phyloP scores from a whole-genome alignment of 2,888 invertebrate genomes.

The Azorinus chamasolen region DNA sequence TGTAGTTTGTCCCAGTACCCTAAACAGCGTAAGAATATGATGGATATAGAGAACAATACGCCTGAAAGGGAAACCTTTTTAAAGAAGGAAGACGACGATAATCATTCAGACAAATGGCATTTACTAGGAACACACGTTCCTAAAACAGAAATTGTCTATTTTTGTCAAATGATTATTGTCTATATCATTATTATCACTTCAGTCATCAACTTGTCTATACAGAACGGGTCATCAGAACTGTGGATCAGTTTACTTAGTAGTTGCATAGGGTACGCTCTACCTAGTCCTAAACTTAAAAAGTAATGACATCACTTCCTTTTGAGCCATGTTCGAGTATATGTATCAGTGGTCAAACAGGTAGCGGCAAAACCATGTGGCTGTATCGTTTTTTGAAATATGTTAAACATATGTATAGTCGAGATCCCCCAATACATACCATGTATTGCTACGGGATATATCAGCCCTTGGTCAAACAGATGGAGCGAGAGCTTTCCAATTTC shows the following conservation, averaged over 20 bases:
- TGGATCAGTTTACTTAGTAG: slow-evolving; percentile 49
- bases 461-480: slow-evolving; percentile 36
- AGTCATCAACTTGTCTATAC: slow-evolving; percentile 38
- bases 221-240: slow-evolving; percentile 34
- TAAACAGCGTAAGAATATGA: slow-evolving; percentile 12
- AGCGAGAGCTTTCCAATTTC: slow-evolving; percentile 35
- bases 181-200: slow-evolving; percentile 50
- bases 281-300: slow-evolving; percentile 43
- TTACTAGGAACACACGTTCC: slow-evolving; percentile 40
- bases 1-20: too few relatives aligned
- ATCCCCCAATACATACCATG: slow-evolving; percentile 34
- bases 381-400: slow-evolving; percentile 38
- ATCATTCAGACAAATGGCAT: slow-evolving; percentile 38
- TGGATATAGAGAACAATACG: background rate
- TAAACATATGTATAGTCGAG: slow-evolving; percentile 34
- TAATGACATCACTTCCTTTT: slow-evolving; percentile 36
- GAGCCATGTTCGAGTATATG: slow-evolving; percentile 55
- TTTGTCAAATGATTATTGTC: slow-evolving; percentile 56
- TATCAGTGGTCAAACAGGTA: slow-evolving; percentile 47
- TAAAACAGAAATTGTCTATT: slow-evolving; percentile 57
- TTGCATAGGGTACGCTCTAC: slow-evolving; percentile 33
- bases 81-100: slow-evolving; percentile 14
- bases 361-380: slow-evolving; percentile 52
- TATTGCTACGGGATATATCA: slow-evolving; percentile 51
- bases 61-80: slow-evolving; percentile 23